Conservation (phyloP, 2,888 invertebrate species). For the Drosophila neutralis region DNA sequence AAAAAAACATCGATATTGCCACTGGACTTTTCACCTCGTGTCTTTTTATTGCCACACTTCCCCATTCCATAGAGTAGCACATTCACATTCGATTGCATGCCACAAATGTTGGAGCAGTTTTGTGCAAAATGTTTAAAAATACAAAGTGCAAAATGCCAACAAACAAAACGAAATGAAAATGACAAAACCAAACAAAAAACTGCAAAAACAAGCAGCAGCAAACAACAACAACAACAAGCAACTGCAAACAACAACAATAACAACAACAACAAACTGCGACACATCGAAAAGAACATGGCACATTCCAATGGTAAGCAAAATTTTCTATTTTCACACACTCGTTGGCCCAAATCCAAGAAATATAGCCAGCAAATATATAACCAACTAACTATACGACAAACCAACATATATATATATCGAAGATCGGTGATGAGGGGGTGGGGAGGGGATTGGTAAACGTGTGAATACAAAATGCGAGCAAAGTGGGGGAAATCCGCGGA, state of each 20-base stretch:
- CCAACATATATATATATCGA: constrained; percentile 8
- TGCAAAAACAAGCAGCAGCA: constrained; percentile 13
- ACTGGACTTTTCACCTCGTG: background rate
- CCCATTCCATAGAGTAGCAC: constrained; percentile 45
- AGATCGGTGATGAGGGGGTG: background rate
- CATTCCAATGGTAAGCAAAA: constrained; percentile 74
- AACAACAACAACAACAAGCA: constrained; percentile 9
- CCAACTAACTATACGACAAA: constrained; percentile 54
- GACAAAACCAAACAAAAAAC: constrained; percentile 45
- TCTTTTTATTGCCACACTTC: constrained; percentile 34
- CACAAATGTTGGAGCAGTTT: constrained; percentile 63
- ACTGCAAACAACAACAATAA: constrained; percentile 9
- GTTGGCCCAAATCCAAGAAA: constrained; percentile 79
- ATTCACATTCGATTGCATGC: constrained; percentile 59
- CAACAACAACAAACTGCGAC: constrained; percentile 38
- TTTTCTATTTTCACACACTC: constrained; percentile 81
- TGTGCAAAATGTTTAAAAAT: constrained; percentile 75
- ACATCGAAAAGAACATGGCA: constrained; percentile 65
- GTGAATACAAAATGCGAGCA: constrained; percentile 31
- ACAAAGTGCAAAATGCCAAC: constrained; percentile 62
- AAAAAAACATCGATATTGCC: constrained; percentile 38
- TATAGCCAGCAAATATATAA: constrained; percentile 60
- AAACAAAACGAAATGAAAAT: constrained; percentile 43
- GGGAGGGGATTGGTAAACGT: background rate
- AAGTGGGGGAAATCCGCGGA: constrained; percentile 63